These are phyloP conservation scores for Maniola hyperantus DNA, from an alignment of 2,888 invertebrate genomes.

Conservation along the genomic window DNA sequence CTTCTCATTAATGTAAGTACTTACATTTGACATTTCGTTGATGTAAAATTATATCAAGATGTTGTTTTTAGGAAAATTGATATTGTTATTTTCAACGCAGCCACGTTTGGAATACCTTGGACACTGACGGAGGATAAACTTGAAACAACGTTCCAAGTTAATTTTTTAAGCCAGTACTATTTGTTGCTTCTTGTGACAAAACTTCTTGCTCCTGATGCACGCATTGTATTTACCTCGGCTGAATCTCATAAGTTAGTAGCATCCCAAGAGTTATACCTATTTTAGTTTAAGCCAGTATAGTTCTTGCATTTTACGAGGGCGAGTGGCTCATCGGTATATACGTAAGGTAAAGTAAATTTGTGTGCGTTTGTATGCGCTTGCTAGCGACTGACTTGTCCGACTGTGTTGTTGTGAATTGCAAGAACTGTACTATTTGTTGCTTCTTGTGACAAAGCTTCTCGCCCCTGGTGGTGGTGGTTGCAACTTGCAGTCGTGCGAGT, in stretches of 20 bases:
- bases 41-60: background rate
- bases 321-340: too few relatives aligned
- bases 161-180: constrained; percentile 91
- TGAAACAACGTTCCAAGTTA: constrained; percentile 93
- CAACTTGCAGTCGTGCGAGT: too few relatives aligned
- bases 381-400: too few relatives aligned
- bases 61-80: constrained; percentile 83
- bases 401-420: too few relatives aligned
- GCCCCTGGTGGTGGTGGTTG: constrained; percentile 84
- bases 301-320: too few relatives aligned
- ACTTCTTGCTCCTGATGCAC: constrained; percentile 84
- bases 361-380: too few relatives aligned
- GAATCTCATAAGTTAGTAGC: constrained; percentile 90
- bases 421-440: constrained; percentile 89
- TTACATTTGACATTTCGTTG: background rate
- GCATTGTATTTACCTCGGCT: constrained; percentile 93
- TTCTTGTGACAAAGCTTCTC: constrained; percentile 87
- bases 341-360: too few relatives aligned
- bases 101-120: constrained; percentile 89
- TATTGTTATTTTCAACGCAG: constrained; percentile 91
- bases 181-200: constrained; percentile 88
- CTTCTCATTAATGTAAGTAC: too few relatives aligned
- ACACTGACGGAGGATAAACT: constrained; percentile 88
- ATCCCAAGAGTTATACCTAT: too few relatives aligned
- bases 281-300: too few relatives aligned